Conservation (phyloP, 1,140 invertebrate genomes). For the Drosophila grimshawi region DNA sequence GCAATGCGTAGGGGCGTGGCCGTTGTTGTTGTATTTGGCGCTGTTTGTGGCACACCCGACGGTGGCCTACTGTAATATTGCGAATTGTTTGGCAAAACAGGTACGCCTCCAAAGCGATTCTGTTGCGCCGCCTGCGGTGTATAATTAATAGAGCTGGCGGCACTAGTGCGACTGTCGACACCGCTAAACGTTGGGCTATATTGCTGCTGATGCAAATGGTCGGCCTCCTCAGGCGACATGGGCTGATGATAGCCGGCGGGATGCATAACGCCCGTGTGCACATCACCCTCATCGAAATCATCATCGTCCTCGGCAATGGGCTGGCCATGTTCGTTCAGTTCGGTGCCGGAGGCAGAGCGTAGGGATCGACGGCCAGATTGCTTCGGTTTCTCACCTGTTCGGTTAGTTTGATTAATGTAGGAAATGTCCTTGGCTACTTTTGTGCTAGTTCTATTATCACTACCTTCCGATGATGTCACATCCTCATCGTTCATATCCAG, state of each 20-base stretch:
- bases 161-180: constrained; percentile 75
- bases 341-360: constrained; percentile 78
- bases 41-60: constrained; percentile 51
- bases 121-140: constrained; percentile 64
- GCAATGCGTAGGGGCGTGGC: constrained; percentile 60
- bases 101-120: constrained; percentile 79
- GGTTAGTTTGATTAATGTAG: constrained; percentile 84
- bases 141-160: constrained; percentile 72
- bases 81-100: constrained; percentile 74
- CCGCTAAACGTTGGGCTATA: constrained; percentile 84
- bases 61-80: constrained; percentile 75
- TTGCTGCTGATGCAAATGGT: constrained; percentile 68
- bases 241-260: constrained; percentile 77
- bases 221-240: constrained; percentile 74
- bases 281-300: constrained; percentile 68
- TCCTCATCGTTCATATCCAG: constrained; percentile 88
- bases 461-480: constrained; percentile 86
- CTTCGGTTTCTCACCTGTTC: constrained; percentile 82
- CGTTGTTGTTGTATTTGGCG: constrained; percentile 13
- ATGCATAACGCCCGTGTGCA: constrained; percentile 60
- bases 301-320: constrained; percentile 75
- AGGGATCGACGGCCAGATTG: constrained; percentile 86
- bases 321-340: constrained; percentile 80
- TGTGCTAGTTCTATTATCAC: constrained; percentile 86
- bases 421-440: constrained; percentile 87